Evolutionary conservation across 1,140 invertebrate genomes (phyloP).

Genomic region (Cecropterus lyciades): DNA sequence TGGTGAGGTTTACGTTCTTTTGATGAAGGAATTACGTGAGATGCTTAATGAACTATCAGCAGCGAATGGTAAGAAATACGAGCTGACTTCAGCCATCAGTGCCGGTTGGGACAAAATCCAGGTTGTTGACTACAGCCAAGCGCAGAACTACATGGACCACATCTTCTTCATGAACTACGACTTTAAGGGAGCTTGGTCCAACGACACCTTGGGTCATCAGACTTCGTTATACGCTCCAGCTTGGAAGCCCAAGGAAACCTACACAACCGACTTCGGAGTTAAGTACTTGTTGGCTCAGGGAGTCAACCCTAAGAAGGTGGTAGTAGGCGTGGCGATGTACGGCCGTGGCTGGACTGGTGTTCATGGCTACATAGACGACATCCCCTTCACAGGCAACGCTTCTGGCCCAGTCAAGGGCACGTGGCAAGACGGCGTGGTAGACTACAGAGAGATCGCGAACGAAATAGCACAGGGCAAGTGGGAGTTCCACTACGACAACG

Average conservation of each 20-base stretch:
- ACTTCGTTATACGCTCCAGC: slow-evolving; percentile 68
- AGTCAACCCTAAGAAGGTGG: slow-evolving; percentile 74
- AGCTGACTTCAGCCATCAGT: slow-evolving; percentile 76
- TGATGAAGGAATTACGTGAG: slow-evolving; percentile 76
- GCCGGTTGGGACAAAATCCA: slow-evolving; percentile 80
- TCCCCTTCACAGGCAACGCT: slow-evolving; percentile 73
- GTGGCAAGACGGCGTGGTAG: slow-evolving; percentile 78
- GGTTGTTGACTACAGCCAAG: slow-evolving; percentile 71
- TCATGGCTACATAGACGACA: slow-evolving; percentile 60
- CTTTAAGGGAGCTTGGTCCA: slow-evolving; percentile 79
- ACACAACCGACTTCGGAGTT: slow-evolving; percentile 75
- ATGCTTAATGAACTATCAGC: slow-evolving; percentile 71
- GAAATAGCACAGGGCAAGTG: slow-evolving; percentile 72
- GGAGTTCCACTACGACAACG: slow-evolving; percentile 76
- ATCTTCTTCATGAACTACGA: slow-evolving; percentile 81
- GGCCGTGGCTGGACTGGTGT: slow-evolving; percentile 78
- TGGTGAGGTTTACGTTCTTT: slow-evolving; percentile 62
- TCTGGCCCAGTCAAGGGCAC: slow-evolving; percentile 73
- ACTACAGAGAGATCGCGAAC: slow-evolving; percentile 75
- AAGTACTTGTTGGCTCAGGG: slow-evolving; percentile 73
- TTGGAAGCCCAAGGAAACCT: slow-evolving; percentile 73
- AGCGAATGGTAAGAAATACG: slow-evolving; percentile 72
- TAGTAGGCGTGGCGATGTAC: slow-evolving; percentile 78
- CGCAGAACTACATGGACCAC: slow-evolving; percentile 77
- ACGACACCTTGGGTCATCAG: slow-evolving; percentile 74